Conservation (phyloP, 2,113 vertebrate genomes). For the Microtus pennsylvanicus region DNA sequence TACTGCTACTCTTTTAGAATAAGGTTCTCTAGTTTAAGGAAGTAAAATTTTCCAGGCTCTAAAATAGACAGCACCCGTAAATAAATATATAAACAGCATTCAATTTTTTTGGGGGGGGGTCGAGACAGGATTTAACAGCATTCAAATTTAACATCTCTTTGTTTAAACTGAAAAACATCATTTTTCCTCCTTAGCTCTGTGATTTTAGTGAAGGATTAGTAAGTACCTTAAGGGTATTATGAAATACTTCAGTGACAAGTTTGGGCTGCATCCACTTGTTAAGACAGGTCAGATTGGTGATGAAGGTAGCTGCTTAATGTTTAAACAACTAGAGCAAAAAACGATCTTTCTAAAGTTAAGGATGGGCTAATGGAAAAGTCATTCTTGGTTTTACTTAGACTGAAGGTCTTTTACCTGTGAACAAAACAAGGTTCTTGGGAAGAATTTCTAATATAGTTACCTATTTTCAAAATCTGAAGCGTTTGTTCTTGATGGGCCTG, state of each 20-base stretch:
- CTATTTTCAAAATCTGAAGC: slow-evolving; percentile 19
- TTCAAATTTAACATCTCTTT: slow-evolving; percentile 34
- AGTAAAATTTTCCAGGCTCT: slow-evolving; percentile 49
- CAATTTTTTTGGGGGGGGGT: neutral
- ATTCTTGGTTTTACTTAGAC: slow-evolving; percentile 35
- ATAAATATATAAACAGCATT: slow-evolving; percentile 37
- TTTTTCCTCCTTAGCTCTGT: neutral
- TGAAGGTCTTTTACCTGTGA: slow-evolving; percentile 36
- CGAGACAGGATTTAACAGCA: neutral
- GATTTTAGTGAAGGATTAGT: slow-evolving; percentile 39
- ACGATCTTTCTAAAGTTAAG: slow-evolving; percentile 36
- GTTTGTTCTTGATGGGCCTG: neutral
- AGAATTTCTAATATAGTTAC: slow-evolving; percentile 47
- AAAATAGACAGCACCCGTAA: slow-evolving; percentile 51
- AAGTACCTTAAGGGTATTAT: neutral
- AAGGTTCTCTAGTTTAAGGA: slow-evolving; percentile 28
- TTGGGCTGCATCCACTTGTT: slow-evolving; percentile 27
- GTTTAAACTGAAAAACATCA: slow-evolving; percentile 49
- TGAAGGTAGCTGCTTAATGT: slow-evolving; percentile 6
- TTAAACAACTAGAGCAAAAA: slow-evolving; percentile 34
- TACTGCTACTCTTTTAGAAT: slow-evolving; percentile 18
- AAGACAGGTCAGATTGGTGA: neutral
- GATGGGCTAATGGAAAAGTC: neutral
- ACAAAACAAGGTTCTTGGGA: neutral
- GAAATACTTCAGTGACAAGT: neutral